Evolutionary conservation across 2,888 invertebrate species (phyloP), one percentile per base, ranked within the genome.

Genomic region (Harpalus rubripes): DNA sequence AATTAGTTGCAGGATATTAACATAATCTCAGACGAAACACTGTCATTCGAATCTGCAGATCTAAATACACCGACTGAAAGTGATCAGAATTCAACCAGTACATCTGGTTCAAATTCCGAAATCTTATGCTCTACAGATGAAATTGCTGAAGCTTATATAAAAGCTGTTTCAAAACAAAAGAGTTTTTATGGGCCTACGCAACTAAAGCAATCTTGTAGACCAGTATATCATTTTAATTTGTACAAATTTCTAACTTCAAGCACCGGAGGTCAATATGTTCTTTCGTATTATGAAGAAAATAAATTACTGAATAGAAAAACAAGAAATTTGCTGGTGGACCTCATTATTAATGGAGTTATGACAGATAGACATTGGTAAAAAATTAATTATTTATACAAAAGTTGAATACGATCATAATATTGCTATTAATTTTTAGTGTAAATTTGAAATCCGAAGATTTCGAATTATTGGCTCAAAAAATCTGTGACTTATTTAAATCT

Each of bases 261-360:
- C 10, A 63, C 61, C 10, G 22, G 61, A 6, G 61, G 61, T 6
- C 18, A 63, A 18, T 63, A 63, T 63, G 18, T 63, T 63, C 22
- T 63, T 15, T 63, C 61, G 61, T 18, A 63, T 63, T 63, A 63
- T 22, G 61, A 63, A 5, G 22, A 63, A 63, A 63, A 63, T 63
- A 63, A 63, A 18, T 8, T 63, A 18, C 22, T 63, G 3, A 63
- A 63, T 22, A 63, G 61, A 63, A 63, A 63, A 63, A 63, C 61
- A 5, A 63, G 61, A 63, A 63, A 63, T 63, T 16, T 63, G 61
- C 18, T 63, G 3, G 61, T 18, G 61, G 61, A 63, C 3, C 16
- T 63, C 7, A 63, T 63, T 63, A 18, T 63, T 18, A 63, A 63
- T 63, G 61, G 61, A 63, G 61, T 63, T 18, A 63, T 63, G 61